These are phyloP conservation scores for Drosophila demipolita DNA, from an alignment of 2,888 invertebrate genomes.

Conservation along the genomic window DNA sequence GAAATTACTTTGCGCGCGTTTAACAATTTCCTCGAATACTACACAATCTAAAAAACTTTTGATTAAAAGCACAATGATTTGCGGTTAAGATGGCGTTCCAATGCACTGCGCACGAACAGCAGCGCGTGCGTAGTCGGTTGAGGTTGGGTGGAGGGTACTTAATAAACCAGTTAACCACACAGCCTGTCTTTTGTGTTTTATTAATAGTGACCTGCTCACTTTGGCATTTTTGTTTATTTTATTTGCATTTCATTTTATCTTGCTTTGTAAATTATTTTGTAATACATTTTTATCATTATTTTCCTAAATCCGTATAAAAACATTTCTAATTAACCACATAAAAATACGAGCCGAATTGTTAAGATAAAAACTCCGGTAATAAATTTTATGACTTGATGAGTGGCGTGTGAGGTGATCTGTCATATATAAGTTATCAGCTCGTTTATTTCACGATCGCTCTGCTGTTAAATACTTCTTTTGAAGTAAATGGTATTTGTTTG, in stretches of 20 bases:
- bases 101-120: constrained; percentile 1
- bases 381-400: constrained; percentile 4
- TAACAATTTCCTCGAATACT: constrained; percentile 67
- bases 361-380: constrained; percentile 11
- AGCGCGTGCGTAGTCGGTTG: constrained; percentile 10
- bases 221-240: constrained; percentile 24
- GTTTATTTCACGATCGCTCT: constrained; percentile 2
- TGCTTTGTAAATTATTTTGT: constrained; percentile 2
- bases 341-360: constrained; percentile 11
- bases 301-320: constrained; percentile 39
- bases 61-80: constrained; percentile 68
- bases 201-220: background rate
- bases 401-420: constrained; percentile 3
- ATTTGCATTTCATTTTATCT: constrained; percentile 36
- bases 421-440: constrained; percentile 13
- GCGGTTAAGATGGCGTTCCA: constrained; percentile 52
- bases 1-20: constrained; percentile 71
- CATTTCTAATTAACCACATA: constrained; percentile 11
- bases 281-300: constrained; percentile 17
- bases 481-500: constrained; percentile 18
- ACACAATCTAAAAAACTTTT: constrained; percentile 79
- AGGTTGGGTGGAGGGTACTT: background rate
- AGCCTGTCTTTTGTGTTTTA: constrained; percentile 1
- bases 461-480: constrained; percentile 7
- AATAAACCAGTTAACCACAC: constrained; percentile 5